Evolutionary conservation across 2,888 invertebrate species (phyloP), one percentile per base, ranked within the genome.

Genomic region (Ferdinandea cuprea): DNA sequence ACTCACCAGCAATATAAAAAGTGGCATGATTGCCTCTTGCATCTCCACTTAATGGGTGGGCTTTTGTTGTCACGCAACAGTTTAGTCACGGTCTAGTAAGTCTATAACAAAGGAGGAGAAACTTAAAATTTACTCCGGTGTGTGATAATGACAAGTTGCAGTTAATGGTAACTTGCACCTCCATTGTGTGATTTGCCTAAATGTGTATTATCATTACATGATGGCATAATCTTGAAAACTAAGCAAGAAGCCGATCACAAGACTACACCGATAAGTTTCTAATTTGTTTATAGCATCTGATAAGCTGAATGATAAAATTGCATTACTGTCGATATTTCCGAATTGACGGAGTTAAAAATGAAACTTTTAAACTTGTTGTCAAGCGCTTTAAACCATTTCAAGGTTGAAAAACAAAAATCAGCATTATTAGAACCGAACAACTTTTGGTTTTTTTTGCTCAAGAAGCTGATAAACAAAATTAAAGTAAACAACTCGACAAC

Each of bases 381-480:
- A 25, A 21, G 46, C 25, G 25, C 6, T 25, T 21, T 21, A 6
- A n/a, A 48, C 0, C 11, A 37, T 37, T 48, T 48, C 46, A 48
- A 48, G 46, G 46, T 13, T 25, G n/a, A 13, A 37, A 4, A 7
- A 7, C 1, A 48, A 28, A 48, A 48, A 11, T 7, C 7, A 28
- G 7, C 15, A 13, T 15, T 13, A 13, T 37, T n/a, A 37, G 25
- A 21, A 28, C 2, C 2, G 2, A 25, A n/a, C 25, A 13, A n/a
- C 2, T 44, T 1, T 44, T 5, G 48, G 21, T 48, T 6, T n/a
- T 6, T 44, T 1, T 44, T 5, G 48, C 25, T 48, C n/a, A 11
- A 25, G n/a, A 48, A 48, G 17, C 48, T 48, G 25, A 25, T 48
- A 8, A 25, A 48, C 46, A 48, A 25, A n/a, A n/a, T 25, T 48